Conservation (phyloP, 2,797 vertebrate genomes). For the Rhinophrynus dorsalis region DNA sequence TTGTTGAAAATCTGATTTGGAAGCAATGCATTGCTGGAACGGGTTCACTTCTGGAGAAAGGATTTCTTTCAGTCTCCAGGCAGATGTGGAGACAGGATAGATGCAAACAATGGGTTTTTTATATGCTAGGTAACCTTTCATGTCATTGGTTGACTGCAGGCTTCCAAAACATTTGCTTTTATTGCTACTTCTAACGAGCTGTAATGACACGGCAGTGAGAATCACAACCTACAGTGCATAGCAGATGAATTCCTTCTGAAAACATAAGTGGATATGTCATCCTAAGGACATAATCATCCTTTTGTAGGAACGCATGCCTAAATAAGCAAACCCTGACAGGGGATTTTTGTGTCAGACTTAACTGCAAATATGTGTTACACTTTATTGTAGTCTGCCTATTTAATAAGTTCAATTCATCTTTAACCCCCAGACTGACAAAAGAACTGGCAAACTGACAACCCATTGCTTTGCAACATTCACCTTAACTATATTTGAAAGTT, state of each 20-base stretch:
- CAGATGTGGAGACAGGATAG: neutral
- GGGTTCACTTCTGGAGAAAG: neutral
- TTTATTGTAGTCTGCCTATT: neutral
- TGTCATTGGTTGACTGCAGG: slow-evolving; percentile 2
- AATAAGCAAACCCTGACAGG: neutral
- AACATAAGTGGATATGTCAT: neutral
- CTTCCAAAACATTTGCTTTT: neutral
- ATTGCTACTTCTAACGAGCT: neutral
- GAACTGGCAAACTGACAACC: too few relatives aligned
- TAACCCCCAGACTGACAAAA: neutral
- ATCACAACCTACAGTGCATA: neutral
- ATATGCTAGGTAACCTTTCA: neutral
- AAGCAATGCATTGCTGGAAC: neutral
- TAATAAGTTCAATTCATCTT: neutral
- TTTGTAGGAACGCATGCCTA: neutral
- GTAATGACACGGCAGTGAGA: neutral
- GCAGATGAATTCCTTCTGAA: neutral
- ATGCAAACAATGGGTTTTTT: neutral
- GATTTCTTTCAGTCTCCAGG: neutral
- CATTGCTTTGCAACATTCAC: too few relatives aligned
- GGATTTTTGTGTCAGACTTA: neutral
- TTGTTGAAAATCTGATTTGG: neutral
- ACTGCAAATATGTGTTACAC: neutral
- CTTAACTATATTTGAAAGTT: too few relatives aligned
- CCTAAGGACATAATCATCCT: slow-evolving; percentile 1